These are phyloP conservation scores for Crossocerus cetratus DNA, from an alignment of 2,888 invertebrate genomes.

Conservation along the genomic window DNA sequence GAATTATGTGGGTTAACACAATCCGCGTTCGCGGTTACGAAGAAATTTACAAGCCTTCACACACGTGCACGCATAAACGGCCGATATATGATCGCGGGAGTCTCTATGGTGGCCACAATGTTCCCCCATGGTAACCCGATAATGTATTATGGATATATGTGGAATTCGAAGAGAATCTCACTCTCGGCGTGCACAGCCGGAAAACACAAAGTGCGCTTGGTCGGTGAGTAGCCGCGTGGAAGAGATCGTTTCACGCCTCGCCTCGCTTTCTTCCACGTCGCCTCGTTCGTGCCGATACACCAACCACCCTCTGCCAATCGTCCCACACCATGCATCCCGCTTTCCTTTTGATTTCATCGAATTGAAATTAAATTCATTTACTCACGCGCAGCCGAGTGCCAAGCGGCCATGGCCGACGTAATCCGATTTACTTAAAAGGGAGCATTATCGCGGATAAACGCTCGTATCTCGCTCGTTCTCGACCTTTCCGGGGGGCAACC, in stretches of 20 bases:
- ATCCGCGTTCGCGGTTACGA: slow-evolving; percentile 56
- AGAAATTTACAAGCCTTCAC: slow-evolving; percentile 60
- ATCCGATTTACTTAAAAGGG: slow-evolving; percentile 10
- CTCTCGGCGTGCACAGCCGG: slow-evolving; percentile 43
- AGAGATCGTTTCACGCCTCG: slow-evolving; percentile 50
- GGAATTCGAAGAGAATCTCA: slow-evolving; percentile 67
- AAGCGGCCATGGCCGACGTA: not conserved
- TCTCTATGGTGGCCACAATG: slow-evolving; percentile 64
- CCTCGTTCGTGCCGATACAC: not conserved
- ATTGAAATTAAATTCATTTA: slow-evolving; percentile 30
- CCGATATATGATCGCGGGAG: slow-evolving; percentile 56
- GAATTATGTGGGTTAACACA: slow-evolving; percentile 62
- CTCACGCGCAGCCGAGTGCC: slow-evolving; percentile 1
- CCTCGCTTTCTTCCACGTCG: slow-evolving; percentile 36
- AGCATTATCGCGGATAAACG: slow-evolving; percentile 6
- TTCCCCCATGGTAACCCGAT: slow-evolving; percentile 72
- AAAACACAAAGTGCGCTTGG: slow-evolving; percentile 62
- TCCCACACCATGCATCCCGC: not conserved
- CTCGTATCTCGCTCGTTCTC: not conserved
- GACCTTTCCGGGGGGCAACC: too few relatives aligned
- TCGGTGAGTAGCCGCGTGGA: slow-evolving; percentile 46
- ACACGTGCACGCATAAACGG: slow-evolving; percentile 43
- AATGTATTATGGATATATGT: slow-evolving; percentile 69
- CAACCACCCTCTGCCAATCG: not conserved
- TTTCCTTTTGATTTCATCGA: slow-evolving; percentile 18